Evolutionary conservation across 2,797 vertebrate species (phyloP), one percentile per base, ranked within the genome.

Genomic region (Malurus leucopterus): DNA sequence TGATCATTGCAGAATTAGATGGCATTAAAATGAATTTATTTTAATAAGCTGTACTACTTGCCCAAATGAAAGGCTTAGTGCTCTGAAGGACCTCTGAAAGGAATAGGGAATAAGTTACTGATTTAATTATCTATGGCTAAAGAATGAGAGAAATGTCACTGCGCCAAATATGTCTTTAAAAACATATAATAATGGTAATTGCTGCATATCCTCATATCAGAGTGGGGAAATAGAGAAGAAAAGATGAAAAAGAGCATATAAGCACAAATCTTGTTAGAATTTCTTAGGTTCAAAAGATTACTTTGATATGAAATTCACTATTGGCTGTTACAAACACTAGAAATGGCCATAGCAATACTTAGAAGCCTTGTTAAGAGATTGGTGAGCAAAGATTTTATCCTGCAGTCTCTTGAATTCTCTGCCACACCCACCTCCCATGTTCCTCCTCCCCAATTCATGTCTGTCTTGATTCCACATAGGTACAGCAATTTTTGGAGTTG

Each of bases 1-100:
- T 91, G 84, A 93, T 90, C 70, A 46, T 80, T 91, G 63, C 51
- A 72, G 84, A 83, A 92, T 93, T 93, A 92, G 69, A 63, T 87
- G 76, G 43, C 62, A 88, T 92, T 93, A 87, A 83, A 87, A 47
- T 46, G 22, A 85, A 77, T 87, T 93, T 87, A 89, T 92, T 94
- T 89, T 90, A 94, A 89, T 88, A 92, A 81, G 30, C 53, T 80
- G 17, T 59, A 36, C 34, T 91, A 41, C 86, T 87, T 95, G 62
- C 67, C 62, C 59, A 91, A 80, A 91, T 87, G 70, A 85, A 92
- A 86, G 73, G 21, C 67, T 90, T 24, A 53, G 71, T 82, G 18
- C 69, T 92, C 71, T 80, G 76, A 92, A 90, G 57, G 46, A 69
- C 44, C 51, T 91, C 49, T 81, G 67, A 85, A 86, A 89, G 87